Evolutionary conservation across 2,888 invertebrate species (phyloP), one percentile per base, ranked within the genome.

Genomic region (Rotaria sp.): DNA sequence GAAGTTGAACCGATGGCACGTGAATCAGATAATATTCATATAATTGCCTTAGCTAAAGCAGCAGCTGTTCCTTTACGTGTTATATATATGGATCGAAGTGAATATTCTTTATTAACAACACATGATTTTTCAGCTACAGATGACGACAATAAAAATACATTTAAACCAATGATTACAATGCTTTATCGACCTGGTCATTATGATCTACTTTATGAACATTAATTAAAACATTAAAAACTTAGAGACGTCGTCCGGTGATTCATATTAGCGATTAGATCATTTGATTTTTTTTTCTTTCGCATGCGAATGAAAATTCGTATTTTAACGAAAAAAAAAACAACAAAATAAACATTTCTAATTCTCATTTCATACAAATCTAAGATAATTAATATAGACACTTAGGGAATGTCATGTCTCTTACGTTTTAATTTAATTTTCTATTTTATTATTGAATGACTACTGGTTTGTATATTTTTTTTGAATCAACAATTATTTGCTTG

Each of bases 21-120:
- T 92, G 96, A 97, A 92, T 96, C 96, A 88, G 97, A 98, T 92
- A 97, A 97, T 91, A 96, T 98, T 92, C 97, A 98, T 92, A 96
- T 97, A 88, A 97, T 96, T 90, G 97, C 96, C 4, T 93, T 97
- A 89, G 96, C 96, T 90, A 94, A 95, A 87, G 95, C 96, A 41
- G 92, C 96, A 80, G 94, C 94, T 86, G 95, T 96, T 30, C 89
- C 90, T 0, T 95, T 98, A 2, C 93, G 96, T 88, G 96, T 99
- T n/a, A 94, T 95, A 89, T 99, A 99, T 90, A 96, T 99, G 95
- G 98, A 99, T 88, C 88, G 91, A 24, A 96, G 96, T 4, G 95
- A 94, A n/a, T 94, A 94, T 38, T 86, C 87, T 84, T 93, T 94
- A 92, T 95, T 95, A 87, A 95, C 94, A 89, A 94, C 95, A 15